phyloP scores from a whole-genome alignment of 2,888 invertebrate genomes.

The Lingula anatina region DNA sequence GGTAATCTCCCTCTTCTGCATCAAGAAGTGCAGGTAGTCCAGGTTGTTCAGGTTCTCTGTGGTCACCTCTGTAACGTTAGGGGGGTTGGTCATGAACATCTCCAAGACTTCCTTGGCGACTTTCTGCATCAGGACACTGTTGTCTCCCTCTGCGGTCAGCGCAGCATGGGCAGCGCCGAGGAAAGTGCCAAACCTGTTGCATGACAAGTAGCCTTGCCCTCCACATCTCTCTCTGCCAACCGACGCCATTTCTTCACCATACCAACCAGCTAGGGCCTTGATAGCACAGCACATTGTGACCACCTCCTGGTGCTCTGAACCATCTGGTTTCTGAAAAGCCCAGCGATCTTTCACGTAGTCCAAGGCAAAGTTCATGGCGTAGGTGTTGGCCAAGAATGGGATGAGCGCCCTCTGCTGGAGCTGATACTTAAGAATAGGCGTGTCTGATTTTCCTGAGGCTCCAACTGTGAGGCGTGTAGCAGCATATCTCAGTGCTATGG shows the following conservation, averaged over 20 bases:
- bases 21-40: slow-evolving; percentile 13
- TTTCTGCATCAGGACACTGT: slow-evolving; percentile 27
- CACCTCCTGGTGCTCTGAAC: slow-evolving; percentile 20
- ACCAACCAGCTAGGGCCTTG: slow-evolving; percentile 23
- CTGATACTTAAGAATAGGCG: no score
- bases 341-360: no score
- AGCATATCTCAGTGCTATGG: no score
- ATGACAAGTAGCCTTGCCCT: slow-evolving; percentile 25
- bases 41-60: slow-evolving; percentile 5
- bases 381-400: no score
- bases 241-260: slow-evolving; percentile 15
- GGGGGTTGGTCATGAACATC: slow-evolving; percentile 13
- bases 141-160: slow-evolving; percentile 29
- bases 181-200: slow-evolving; percentile 22
- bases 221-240: slow-evolving; percentile 23
- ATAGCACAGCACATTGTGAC: slow-evolving; percentile 30
- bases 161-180: slow-evolving; percentile 24
- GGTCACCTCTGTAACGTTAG: not conserved
- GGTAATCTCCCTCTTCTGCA: slow-evolving; percentile 13
- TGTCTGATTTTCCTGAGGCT: no score
- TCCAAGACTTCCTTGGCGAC: slow-evolving; percentile 23
- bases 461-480: no score
- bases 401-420: no score
- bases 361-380: no score
- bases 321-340: slow-evolving; percentile 15